A percentile compares a stretch with the other conserved stretches of the same genome.
These are phyloP conservation scores for Esox lucius DNA, from an alignment of 2,797 vertebrate genomes.

Conservation along the genomic window DNA sequence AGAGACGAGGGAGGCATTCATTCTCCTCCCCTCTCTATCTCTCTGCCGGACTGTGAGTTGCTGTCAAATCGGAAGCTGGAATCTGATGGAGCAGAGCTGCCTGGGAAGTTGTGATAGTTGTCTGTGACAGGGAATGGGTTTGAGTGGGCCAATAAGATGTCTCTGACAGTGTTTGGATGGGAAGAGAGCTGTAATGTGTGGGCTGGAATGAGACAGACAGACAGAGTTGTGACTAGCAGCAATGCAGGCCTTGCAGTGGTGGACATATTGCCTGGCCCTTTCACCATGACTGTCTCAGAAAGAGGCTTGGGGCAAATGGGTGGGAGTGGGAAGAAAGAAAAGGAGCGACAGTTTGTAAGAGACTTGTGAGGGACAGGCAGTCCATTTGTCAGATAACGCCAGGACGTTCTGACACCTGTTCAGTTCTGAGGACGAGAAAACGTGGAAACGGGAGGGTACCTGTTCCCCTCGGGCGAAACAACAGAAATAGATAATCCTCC, in stretches of 20 bases:
- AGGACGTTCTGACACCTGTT: constrained; percentile 17
- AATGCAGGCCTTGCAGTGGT: constrained; percentile 3
- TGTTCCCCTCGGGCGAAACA: constrained; percentile 5
- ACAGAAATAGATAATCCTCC: constrained; percentile 7
- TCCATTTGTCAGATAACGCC: constrained; percentile 29
- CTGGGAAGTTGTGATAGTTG: constrained; percentile 82
- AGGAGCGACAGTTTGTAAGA: not conserved
- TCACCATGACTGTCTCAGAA: constrained; percentile 19
- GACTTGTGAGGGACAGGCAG: not conserved
- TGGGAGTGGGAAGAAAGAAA: not conserved
- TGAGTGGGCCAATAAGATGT: constrained; percentile 3
- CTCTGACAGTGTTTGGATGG: not conserved
- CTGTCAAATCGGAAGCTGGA: constrained; percentile 78
- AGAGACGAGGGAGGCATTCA: constrained; percentile 75
- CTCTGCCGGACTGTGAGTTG: constrained; percentile 49
- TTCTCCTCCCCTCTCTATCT: constrained; percentile 38
- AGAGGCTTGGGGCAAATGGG: constrained; percentile 9
- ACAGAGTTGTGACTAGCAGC: not conserved
- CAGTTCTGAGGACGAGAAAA: constrained; percentile 12
- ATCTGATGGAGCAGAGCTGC: constrained; percentile 79
- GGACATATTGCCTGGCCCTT: constrained; percentile 22
- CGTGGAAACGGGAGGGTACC: not conserved
- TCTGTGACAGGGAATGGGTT: constrained; percentile 64
- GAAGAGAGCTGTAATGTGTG: constrained; percentile 10
- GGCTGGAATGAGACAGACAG: constrained; percentile 27